Percentiles rank a stretch among this genome's conserved stretches.
Conservation (phyloP, 2,888 invertebrate genomes). For the Entomobrya multifasciata region DNA sequence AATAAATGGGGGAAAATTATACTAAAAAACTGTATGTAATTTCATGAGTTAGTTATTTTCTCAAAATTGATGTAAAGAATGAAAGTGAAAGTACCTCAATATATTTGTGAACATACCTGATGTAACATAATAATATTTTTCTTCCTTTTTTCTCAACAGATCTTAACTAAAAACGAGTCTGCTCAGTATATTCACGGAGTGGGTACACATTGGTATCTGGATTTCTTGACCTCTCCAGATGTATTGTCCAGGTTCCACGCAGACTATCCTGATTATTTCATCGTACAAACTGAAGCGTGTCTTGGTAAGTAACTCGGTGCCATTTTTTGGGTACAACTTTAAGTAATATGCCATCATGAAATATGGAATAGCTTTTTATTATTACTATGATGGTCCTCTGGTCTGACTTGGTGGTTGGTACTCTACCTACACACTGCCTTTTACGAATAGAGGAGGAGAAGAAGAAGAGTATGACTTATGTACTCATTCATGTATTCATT, state of each 20-base stretch:
- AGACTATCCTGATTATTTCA: slow-evolving; percentile 86
- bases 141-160: slow-evolving; percentile 65
- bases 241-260: slow-evolving; percentile 85
- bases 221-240: slow-evolving; percentile 84
- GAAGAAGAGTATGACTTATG: slow-evolving; percentile 54
- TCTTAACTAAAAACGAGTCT: slow-evolving; percentile 73
- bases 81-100: too few relatives aligned
- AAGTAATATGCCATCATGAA: slow-evolving; percentile 56
- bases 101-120: too few relatives aligned
- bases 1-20: background rate
- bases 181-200: slow-evolving; percentile 87
- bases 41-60: too few relatives aligned
- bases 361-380: slow-evolving; percentile 59
- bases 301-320: slow-evolving; percentile 83
- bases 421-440: background rate
- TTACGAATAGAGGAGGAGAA: background rate
- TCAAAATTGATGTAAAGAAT: too few relatives aligned
- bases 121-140: too few relatives aligned
- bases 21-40: too few relatives aligned
- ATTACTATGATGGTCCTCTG: too few relatives aligned
- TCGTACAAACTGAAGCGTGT: slow-evolving; percentile 92
- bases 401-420: too few relatives aligned
- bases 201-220: slow-evolving; percentile 92
- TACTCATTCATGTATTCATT: slow-evolving; percentile 58
- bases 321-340: slow-evolving; percentile 19